These are phyloP conservation scores for Gastrophysa polygoni DNA, from an alignment of 2,888 invertebrate species.

Conservation along the genomic window DNA sequence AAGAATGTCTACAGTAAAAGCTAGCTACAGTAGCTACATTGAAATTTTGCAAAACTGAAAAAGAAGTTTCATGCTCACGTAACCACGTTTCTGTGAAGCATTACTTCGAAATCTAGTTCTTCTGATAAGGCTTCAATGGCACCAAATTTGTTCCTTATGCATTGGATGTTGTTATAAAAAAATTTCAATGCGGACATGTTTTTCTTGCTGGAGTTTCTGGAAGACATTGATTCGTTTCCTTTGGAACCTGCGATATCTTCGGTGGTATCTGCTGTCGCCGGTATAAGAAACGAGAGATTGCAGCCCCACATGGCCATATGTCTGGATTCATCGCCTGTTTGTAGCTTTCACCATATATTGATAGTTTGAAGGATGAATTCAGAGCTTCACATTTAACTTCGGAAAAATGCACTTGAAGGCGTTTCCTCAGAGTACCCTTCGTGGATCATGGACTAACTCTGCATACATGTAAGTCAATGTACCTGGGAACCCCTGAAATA, in stretches of 20 bases:
- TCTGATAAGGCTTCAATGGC: constrained; percentile 1
- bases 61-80: constrained; percentile 3
- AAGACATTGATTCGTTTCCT: not conserved
- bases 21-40: not conserved
- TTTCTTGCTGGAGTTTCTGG: not conserved
- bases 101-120: not conserved
- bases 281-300: constrained; percentile 2
- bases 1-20: constrained; percentile 1
- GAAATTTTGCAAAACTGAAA: not conserved
- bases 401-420: not conserved
- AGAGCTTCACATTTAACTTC: not conserved
- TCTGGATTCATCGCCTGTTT: not conserved
- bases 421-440: not conserved
- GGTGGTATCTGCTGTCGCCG: not conserved
- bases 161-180: constrained; percentile 2
- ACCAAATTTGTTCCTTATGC: too few species aligned
- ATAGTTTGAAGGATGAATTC: not conserved
- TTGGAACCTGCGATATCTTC: not conserved
- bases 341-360: not conserved
- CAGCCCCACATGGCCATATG: not conserved
- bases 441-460: constrained; percentile 1
- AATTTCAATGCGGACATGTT: not conserved
- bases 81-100: constrained; percentile 5
- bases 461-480: not conserved
- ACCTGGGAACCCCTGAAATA: too few species aligned